Conservation (phyloP, 2,113 vertebrate species). For the Crotalus tigris region DNA sequence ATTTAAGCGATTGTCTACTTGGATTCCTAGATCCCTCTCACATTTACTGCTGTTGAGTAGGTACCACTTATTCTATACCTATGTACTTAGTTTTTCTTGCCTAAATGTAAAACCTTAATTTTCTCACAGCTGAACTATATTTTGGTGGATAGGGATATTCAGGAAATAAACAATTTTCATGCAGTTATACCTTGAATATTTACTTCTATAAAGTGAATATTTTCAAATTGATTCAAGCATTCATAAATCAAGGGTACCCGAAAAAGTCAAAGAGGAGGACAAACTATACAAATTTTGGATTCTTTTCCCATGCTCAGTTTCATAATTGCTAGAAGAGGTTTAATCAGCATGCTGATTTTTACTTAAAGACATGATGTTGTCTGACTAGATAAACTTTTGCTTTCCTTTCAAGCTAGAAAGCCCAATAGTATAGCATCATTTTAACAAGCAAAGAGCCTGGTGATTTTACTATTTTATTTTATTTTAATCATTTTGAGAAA, state of each 20-base stretch:
- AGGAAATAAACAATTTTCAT: not conserved
- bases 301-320: not conserved
- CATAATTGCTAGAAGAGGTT: not conserved
- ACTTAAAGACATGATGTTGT: not conserved
- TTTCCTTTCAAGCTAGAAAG: no score
- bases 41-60: not conserved
- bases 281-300: not conserved
- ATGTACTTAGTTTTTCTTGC: not conserved
- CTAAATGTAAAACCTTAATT: not conserved
- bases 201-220: not conserved
- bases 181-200: not conserved
- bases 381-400: not conserved
- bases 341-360: not conserved
- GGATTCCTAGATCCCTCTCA: not conserved
- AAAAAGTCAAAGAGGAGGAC: not conserved
- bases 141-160: not conserved
- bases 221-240: not conserved
- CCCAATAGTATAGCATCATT: no score
- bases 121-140: not conserved
- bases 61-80: not conserved
- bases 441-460: no score
- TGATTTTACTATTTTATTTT: no score
- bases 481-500: no score
- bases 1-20: not conserved
- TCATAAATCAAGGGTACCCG: not conserved